Evolutionary conservation across 2,888 invertebrate species (phyloP).

Genomic region (Drosophila villosipedis): DNA sequence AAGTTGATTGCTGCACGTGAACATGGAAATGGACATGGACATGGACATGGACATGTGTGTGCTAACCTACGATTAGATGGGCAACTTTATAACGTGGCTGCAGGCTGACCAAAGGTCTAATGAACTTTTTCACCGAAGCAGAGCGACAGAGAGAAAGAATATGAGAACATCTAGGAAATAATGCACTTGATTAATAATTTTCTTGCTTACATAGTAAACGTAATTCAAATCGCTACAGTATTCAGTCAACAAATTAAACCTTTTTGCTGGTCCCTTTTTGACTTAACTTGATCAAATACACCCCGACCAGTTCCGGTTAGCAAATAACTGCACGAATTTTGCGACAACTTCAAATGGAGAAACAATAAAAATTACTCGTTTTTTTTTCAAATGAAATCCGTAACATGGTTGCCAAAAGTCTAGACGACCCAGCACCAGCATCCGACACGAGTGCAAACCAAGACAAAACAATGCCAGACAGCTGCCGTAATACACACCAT

Average conservation of each 20-base stretch:
- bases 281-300: neutral
- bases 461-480: conserved; percentile 47
- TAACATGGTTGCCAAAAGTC: conserved; percentile 74
- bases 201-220: neutral
- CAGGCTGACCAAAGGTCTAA: conserved; percentile 38
- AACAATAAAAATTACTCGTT: conserved; percentile 66
- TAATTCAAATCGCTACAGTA: conserved; percentile 2
- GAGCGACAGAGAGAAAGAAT: neutral
- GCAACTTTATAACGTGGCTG: conserved; percentile 22
- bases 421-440: conserved; percentile 51
- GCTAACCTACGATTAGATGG: conserved; percentile 61
- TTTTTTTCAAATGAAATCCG: conserved; percentile 38
- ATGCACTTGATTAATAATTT: conserved; percentile 1
- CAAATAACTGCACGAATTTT: conserved; percentile 53
- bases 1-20: conserved; percentile 41
- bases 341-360: conserved; percentile 44
- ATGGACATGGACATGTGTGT: conserved; percentile 20
- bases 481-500: conserved; percentile 50
- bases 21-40: conserved; percentile 14
- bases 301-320: conserved; percentile 12
- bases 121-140: conserved; percentile 11
- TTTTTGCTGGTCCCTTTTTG: neutral
- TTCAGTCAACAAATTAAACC: neutral
- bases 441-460: conserved; percentile 24
- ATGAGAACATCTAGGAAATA: neutral